phyloP scores from a whole-genome alignment of 35 echinoderm and acorn worm species.

The Heliocidaris erythrogramma region DNA sequence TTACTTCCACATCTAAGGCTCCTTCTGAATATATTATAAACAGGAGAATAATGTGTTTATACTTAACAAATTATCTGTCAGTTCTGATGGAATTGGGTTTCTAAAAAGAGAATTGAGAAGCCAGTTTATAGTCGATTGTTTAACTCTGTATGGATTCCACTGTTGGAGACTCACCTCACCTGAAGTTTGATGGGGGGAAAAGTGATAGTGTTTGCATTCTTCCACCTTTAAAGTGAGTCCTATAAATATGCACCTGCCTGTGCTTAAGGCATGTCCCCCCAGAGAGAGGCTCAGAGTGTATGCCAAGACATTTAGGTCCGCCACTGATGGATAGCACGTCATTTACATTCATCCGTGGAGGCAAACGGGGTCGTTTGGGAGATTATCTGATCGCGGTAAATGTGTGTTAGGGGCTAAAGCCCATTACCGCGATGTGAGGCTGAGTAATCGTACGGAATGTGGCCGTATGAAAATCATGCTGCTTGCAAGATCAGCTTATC shows the following conservation, averaged over 20 bases:
- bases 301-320: neutral
- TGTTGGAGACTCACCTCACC: neutral
- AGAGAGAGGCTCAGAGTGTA: neutral
- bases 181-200: neutral
- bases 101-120: neutral
- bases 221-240: neutral
- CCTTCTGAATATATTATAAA: too few species aligned
- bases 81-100: neutral
- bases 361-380: slow-evolving; percentile 23
- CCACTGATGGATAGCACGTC: slow-evolving; percentile 26
- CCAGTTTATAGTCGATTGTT: neutral
- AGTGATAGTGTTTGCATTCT: neutral
- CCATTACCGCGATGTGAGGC: neutral
- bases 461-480: neutral
- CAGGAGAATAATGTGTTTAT: too few species aligned
- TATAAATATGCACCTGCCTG: neutral
- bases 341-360: slow-evolving; percentile 27
- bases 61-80: too few species aligned
- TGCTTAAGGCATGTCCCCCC: neutral
- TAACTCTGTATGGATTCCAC: neutral
- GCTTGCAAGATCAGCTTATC: neutral
- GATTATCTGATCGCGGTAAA: slow-evolving; percentile 30
- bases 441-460: neutral
- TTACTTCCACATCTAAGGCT: too few species aligned
- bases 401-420: slow-evolving; percentile 15